Evolutionary conservation across 2,888 invertebrate species (phyloP), one percentile per base, ranked within the genome.

Genomic region (Pheosia gnoma): DNA sequence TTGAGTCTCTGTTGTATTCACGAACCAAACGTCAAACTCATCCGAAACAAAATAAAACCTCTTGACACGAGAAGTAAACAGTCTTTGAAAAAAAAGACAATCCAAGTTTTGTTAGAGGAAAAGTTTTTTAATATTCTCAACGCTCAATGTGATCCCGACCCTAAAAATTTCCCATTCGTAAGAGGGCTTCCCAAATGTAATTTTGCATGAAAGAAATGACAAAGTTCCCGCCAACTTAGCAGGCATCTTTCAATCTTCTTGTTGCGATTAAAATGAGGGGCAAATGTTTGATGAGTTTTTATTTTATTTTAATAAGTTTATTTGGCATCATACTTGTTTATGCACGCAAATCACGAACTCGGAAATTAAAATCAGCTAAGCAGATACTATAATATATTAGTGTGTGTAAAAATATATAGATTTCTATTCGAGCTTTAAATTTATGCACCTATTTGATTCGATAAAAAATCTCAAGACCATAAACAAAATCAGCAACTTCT

Each of bases 121-220:
- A 93, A 93, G 87, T 93, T 93, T 93, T 93, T 93, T 93, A 93
- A 93, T 93, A 93, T 91, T 91, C 91, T 86, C 84, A 84, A 86
- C 89, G 88, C 89, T 88, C 89, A 81, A 83, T 88, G 89, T 89
- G 89, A 91, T 90, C 86, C 75, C 81, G 88, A 83, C 87, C 87
- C 84, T 80, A 84, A 84, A 87, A 89, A 87, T 88, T 85, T 81
- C 82, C 85, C 83, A 84, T 85, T 83, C 80, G 83, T 78, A 79
- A 80, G 79, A 81, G 82, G 85, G 78, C 80, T 82, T 79, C 80
- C 79, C 81, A 81, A 90, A 89, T 85, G 91, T 90, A 90, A 91
- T 91, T 91, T 91, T 89, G 89, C 91, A 89, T 91, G 90, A 89
- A 90, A 85, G 85, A 89, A 88, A 87, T 89, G 88, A 86, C 86